Base-by-base conservation (phyloP, 2,888 invertebrate genomes). In the Phyllotreta striolata region DNA sequence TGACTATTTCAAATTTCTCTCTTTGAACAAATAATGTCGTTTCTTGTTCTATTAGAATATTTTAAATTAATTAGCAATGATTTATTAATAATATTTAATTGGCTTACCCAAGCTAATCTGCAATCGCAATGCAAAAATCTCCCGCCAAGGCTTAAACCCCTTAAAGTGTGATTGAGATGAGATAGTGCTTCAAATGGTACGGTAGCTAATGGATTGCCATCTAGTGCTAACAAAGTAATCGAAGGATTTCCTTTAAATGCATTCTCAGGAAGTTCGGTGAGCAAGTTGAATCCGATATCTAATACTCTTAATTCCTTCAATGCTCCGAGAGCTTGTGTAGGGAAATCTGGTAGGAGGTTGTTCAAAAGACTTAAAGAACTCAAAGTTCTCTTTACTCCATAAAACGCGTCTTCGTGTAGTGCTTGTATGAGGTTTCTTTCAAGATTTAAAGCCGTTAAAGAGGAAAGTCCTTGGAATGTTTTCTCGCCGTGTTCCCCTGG, bases 251-350 rank as follows among this genome's bases (percentile, higher is more conserved):
- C 91, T 64, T 86, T 81, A 78, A 96, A 95, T 0, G 95, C 92
- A 64, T 91, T 87, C 54, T 85, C 83, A 7, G 95, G 95, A 71
- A 96, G 81, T 73, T 90, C 89, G 49, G 92, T 92, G 68, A 96
- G 83, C 70, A 95, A 85, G 84, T 96, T 96, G 81, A 96, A 96
- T 54, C 96, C 96, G 70, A 96, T 92, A 79, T 96, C 96, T 70
- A 96, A 83, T 7, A 96, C 95, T 80, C 94, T 86, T 60, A 96
- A 84, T 80, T 95, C 94, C 58, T 86, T 87, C 56, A 96, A 83
- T 34, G 88, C 87, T 69, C 88, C 88, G 73, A 96, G 87, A 6
- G 95, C 94, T 47, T 86, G 88, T 0, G 89, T 90, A 1, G 96
- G 96, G 79, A 95, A 95, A 78, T 93, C 93, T 0, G 93, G 88